These are phyloP conservation scores for Silurus asotus DNA, from an alignment of 2,113 vertebrate genomes.

Conservation along the genomic window DNA sequence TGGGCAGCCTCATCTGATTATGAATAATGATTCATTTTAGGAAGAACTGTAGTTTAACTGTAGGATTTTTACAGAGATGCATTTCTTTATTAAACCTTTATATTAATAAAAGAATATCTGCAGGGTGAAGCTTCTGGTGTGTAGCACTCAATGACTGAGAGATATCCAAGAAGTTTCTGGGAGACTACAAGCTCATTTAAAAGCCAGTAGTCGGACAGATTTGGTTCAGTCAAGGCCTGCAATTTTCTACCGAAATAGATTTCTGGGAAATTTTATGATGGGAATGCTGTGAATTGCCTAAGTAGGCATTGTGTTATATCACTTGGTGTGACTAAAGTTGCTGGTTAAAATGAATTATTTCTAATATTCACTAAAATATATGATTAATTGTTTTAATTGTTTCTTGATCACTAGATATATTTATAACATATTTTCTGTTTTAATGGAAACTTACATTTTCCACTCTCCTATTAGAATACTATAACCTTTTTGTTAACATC, in stretches of 20 bases:
- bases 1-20: not conserved
- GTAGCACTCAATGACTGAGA: not conserved
- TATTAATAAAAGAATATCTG: not conserved
- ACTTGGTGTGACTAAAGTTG: not conserved
- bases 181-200: constrained; percentile 16
- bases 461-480: not conserved
- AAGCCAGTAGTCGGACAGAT: not conserved
- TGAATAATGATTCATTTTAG: not conserved
- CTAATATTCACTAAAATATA: not conserved
- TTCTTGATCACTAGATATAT: not conserved
- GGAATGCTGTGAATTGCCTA: constrained; percentile 3
- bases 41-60: not conserved
- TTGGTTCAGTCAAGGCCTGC: not conserved
- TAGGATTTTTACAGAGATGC: not conserved
- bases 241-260: constrained; percentile 28
- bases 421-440: not conserved
- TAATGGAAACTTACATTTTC: not conserved
- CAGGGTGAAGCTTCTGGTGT: constrained; percentile 1
- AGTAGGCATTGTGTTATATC: not conserved
- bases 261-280: constrained; percentile 30
- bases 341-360: not conserved
- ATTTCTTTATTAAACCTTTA: not conserved
- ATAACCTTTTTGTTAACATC: not conserved
- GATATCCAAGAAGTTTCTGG: not conserved
- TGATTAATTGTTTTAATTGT: not conserved